These are phyloP conservation scores for Agrotis exclamationis DNA, from an alignment of 2,888 invertebrate species.

Conservation along the genomic window DNA sequence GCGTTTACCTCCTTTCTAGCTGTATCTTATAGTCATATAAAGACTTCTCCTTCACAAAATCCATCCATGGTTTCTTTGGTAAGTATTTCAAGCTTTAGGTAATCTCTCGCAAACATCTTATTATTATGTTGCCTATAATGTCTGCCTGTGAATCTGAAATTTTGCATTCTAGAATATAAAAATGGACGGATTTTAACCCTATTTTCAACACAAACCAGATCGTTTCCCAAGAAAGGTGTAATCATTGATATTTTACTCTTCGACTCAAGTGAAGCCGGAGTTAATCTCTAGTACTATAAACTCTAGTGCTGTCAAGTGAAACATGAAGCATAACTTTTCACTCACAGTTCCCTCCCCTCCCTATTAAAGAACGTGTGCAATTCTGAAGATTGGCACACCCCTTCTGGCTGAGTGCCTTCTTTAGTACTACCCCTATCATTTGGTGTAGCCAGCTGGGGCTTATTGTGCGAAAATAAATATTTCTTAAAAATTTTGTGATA, in stretches of 20 bases:
- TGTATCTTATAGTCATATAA: too few relatives aligned
- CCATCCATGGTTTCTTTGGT: too few relatives aligned
- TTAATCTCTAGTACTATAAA: neutral
- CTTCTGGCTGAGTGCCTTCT: slow-evolving; percentile 43
- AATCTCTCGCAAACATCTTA: too few relatives aligned
- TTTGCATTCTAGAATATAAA: too few relatives aligned
- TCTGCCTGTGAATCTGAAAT: too few relatives aligned
- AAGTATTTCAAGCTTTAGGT: too few relatives aligned
- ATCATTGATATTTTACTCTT: neutral
- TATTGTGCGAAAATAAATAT: neutral
- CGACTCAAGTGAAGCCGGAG: neutral
- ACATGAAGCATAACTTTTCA: slow-evolving; percentile 25
- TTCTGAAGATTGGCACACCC: slow-evolving; percentile 37
- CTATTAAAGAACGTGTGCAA: slow-evolving; percentile 9
- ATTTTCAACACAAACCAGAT: neutral
- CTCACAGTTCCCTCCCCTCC: slow-evolving; percentile 18
- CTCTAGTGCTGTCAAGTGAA: slow-evolving; percentile 20
- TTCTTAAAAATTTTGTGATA: neutral
- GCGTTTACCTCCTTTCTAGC: too few relatives aligned
- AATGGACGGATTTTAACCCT: neutral
- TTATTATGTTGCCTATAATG: too few relatives aligned
- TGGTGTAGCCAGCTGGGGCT: slow-evolving; percentile 5
- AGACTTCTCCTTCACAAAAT: too few relatives aligned
- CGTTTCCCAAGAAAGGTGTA: neutral
- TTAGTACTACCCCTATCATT: slow-evolving; percentile 32